Base-by-base conservation (phyloP, 2,888 invertebrate genomes). In the Limnephilus marmoratus region DNA sequence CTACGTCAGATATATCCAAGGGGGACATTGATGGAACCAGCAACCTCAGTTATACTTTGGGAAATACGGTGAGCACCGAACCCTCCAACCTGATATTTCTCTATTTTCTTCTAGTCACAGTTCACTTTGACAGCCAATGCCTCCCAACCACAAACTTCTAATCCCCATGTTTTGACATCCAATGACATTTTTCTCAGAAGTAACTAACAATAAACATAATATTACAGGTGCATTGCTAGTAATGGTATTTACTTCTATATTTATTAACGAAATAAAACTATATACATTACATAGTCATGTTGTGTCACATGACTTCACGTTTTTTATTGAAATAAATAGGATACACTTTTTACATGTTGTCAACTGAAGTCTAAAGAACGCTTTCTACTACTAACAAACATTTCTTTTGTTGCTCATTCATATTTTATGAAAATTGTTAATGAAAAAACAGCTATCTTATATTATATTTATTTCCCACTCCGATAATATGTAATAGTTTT, bases 21-120 rank as follows among this genome's bases (percentile, higher is more conserved):
- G 95, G 95, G 94, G 96, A 96, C 94, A 96, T 96, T 94, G 96
- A 96, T 92, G 95, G 96, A 91, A 96, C 96, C 4, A 96, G 96
- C 94, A 96, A 96, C 93, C 94, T 96, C 94, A 96, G 96, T 94
- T 96, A 96, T 94, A 96, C 96, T 90, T 94, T 96, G 92, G 96
- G 96, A 92, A 96, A 95, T 94, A 96, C 96, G 94, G 96, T 96
- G 94, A 95, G 95, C 53, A 41, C 85, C n/a, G 24, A 68, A n/a
- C 24, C 68, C 24, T 24, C 68, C 68, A 68, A 68, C 68, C 68
- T 83, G 34, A 37, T 83, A 83, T 83, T 31, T 12, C 83, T 13
- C 24, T 31, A 85, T 86, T 86, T 37, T 37, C 41, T n/a, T 86
- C n/a, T 49, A 41, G 41, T n/a, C 15, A 18, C 18, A 37, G 37